Evolutionary conservation across 2,797 vertebrate genomes (phyloP), one percentile per base, ranked within the genome.

Genomic region (Telmatherina bonti): DNA sequence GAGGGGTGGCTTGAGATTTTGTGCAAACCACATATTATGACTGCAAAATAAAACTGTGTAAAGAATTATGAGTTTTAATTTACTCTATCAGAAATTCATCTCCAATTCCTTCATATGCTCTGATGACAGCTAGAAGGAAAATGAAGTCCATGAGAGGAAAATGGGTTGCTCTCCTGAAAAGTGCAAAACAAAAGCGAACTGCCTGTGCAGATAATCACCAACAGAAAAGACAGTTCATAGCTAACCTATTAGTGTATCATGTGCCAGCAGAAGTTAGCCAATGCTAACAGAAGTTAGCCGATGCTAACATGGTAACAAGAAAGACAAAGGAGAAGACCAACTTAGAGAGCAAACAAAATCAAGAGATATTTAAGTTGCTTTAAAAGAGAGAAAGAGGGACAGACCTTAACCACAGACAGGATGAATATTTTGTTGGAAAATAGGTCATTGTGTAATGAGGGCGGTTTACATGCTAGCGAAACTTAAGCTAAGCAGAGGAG

Each of bases 111-210:
- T 38, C 20, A 30, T 59, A 59, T 56, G 45, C 18, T 4, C 10
- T 52, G 56, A 68, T 22, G 55, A 59, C 56, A 35, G 66, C 31
- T 18, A 2, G 1, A 26, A 38, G 13, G 18, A 68, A 59, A 59
- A 59, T 20, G 10, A 26, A 58, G 16, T 35, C 54, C 41, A 22
- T 22, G 5, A 59, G 13, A 22, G 10, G 20, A 9, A 57, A 38
- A 22, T 24, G 22, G 22, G 11, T 49, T 24, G 11, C n/a, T 12
- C 7, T 24, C 20, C 11, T 24, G 47, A 8, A 49, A 24, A 22
- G 47, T 24, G 11, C 47, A 24, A 43, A 43, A 43, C 15, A 43
- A 43, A 43, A 43, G 4, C 38, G 18, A 43, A 18, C 38, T 43
- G 5, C 38, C 5, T 18, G 38, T 43, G 38, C 16, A 36, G 35